phyloP scores from a whole-genome alignment of 2,888 invertebrate genomes.

The Platypus cylindrus region DNA sequence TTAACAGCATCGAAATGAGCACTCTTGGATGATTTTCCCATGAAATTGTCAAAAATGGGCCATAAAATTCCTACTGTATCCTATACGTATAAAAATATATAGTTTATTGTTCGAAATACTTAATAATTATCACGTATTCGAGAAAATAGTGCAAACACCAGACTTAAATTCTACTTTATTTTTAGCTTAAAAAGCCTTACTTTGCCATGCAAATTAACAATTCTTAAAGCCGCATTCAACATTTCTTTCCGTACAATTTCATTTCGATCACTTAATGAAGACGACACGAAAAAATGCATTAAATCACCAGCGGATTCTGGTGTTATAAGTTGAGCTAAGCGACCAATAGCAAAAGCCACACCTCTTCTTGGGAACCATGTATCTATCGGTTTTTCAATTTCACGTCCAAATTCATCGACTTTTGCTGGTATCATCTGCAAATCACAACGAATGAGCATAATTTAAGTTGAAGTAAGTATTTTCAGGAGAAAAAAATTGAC shows the following conservation, averaged over 20 bases:
- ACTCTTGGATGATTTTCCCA: slow-evolving; percentile 85
- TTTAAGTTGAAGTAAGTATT: too few relatives aligned
- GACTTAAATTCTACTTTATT: background rate
- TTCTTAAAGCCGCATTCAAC: slow-evolving; percentile 84
- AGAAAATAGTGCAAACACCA: background rate
- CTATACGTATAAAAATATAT: slow-evolving; percentile 26
- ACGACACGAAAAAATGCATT: slow-evolving; percentile 73
- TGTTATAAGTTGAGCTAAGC: slow-evolving; percentile 62
- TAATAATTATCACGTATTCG: background rate
- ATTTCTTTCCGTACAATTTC: slow-evolving; percentile 75
- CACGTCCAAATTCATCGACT: slow-evolving; percentile 85
- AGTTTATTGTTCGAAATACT: background rate
- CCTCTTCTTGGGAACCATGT: slow-evolving; percentile 86
- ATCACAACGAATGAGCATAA: too few relatives aligned
- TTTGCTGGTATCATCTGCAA: slow-evolving; percentile 65
- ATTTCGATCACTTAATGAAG: slow-evolving; percentile 76
- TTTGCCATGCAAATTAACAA: slow-evolving; percentile 88
- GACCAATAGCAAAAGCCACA: slow-evolving; percentile 67
- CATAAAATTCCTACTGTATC: slow-evolving; percentile 62
- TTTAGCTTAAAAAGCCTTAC: slow-evolving; percentile 30
- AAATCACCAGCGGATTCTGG: slow-evolving; percentile 54
- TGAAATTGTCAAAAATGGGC: slow-evolving; percentile 85
- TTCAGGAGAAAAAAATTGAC: slow-evolving; percentile 30
- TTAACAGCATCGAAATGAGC: slow-evolving; percentile 84
- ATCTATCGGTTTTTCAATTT: slow-evolving; percentile 73